These are phyloP conservation scores for Pogona vitticeps DNA, from an alignment of 2,113 vertebrate genomes.

Conservation along the genomic window DNA sequence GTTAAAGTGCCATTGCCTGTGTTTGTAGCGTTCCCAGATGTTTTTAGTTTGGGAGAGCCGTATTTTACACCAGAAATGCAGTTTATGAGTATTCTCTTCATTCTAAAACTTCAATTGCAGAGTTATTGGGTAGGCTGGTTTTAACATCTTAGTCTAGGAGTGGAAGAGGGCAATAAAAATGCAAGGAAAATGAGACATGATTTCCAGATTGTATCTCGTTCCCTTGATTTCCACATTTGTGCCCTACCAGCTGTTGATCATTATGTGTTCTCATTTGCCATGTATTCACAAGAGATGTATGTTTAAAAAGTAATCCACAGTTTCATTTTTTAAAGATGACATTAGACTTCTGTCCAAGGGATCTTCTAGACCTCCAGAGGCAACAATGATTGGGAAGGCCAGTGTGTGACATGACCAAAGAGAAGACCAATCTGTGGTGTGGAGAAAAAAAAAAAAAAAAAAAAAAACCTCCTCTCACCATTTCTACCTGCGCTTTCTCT, in stretches of 20 bases:
- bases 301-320: neutral
- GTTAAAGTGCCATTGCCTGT: slow-evolving; percentile 59
- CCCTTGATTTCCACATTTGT: slow-evolving; percentile 48
- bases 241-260: slow-evolving; percentile 60
- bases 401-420: too few relatives aligned
- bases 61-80: slow-evolving; percentile 25
- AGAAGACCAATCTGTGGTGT: too few relatives aligned
- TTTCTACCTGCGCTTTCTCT: too few relatives aligned
- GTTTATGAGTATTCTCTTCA: slow-evolving; percentile 50
- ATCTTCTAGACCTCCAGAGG: too few relatives aligned
- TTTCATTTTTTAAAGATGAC: too few relatives aligned
- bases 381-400: too few relatives aligned
- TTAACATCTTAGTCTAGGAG: slow-evolving; percentile 15
- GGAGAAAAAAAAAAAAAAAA: too few relatives aligned
- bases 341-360: too few relatives aligned
- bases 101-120: slow-evolving; percentile 57
- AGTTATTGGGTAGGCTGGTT: slow-evolving; percentile 51
- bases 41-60: slow-evolving; percentile 42
- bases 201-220: slow-evolving; percentile 44
- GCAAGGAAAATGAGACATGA: slow-evolving; percentile 44
- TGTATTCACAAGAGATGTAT: slow-evolving; percentile 47
- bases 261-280: slow-evolving; percentile 59
- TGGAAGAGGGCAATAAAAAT: slow-evolving; percentile 15
- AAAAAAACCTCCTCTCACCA: too few relatives aligned
- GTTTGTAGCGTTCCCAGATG: slow-evolving; percentile 52